Evolutionary conservation across 2,888 invertebrate genomes (phyloP).

Genomic region (Philereme transversata): DNA sequence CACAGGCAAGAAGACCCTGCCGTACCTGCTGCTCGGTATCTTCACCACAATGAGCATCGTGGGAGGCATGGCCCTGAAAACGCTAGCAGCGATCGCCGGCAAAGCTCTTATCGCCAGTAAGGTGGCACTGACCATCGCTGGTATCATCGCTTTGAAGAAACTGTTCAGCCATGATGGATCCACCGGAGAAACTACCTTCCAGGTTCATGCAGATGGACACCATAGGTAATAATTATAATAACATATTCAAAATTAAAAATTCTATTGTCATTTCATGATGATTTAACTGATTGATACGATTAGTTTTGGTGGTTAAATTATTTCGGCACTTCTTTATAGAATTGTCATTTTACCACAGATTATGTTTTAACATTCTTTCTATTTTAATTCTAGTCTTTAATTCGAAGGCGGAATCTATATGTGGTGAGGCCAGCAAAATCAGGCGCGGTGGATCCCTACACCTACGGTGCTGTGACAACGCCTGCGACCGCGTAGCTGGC

Average conservation of each 20-base stretch:
- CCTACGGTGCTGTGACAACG: constrained; percentile 78
- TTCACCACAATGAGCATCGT: constrained; percentile 87
- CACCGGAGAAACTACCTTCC: constrained; percentile 86
- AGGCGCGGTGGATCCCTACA: constrained; percentile 84
- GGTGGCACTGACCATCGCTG: constrained; percentile 88
- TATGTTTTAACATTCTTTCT: constrained; percentile 46
- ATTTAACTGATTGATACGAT: no score
- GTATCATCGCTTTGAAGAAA: constrained; percentile 89
- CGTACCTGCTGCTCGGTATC: constrained; percentile 85
- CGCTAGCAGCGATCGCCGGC: constrained; percentile 87
- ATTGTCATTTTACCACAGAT: constrained; percentile 4
- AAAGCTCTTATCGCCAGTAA: constrained; percentile 89
- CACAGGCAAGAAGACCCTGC: constrained; percentile 82
- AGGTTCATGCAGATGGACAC: constrained; percentile 87
- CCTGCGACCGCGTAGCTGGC: constrained; percentile 59
- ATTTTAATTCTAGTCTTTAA: constrained; percentile 83
- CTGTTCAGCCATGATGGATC: constrained; percentile 87
- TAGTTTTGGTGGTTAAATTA: no score
- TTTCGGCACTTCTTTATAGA: not conserved
- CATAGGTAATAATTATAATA: constrained; percentile 74
- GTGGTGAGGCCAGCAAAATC: constrained; percentile 85
- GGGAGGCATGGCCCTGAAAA: constrained; percentile 88
- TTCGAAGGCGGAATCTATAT: constrained; percentile 85
- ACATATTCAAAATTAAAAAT: not conserved
- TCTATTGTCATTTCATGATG: no score